phyloP scores from a whole-genome alignment of 1,140 invertebrate species.

The Halictus rubicundus region DNA sequence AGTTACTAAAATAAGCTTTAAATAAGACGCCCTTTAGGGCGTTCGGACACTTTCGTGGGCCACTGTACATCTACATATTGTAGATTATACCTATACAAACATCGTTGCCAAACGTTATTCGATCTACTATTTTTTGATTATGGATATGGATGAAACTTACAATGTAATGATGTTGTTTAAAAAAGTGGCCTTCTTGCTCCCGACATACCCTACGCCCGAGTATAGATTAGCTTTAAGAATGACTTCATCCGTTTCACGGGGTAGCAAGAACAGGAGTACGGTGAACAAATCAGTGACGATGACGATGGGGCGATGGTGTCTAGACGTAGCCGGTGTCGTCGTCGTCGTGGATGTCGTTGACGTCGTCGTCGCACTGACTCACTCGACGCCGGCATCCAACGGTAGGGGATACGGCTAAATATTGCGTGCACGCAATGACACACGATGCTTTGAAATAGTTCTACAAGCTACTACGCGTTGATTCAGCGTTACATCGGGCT shows the following conservation, averaged over 20 bases:
- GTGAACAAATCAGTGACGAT: slow-evolving; percentile 69
- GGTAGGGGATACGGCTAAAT: slow-evolving; percentile 69
- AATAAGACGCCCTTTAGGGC: too few relatives aligned
- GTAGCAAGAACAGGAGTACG: slow-evolving; percentile 48
- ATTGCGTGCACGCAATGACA: slow-evolving; percentile 75
- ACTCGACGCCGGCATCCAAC: slow-evolving; percentile 64
- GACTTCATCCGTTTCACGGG: slow-evolving; percentile 60
- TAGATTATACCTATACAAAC: too few relatives aligned
- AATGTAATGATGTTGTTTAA: too few relatives aligned
- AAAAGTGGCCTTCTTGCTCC: too few relatives aligned
- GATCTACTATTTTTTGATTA: too few relatives aligned
- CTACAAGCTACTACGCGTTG: slow-evolving; percentile 57
- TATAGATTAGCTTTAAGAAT: slow-evolving; percentile 49
- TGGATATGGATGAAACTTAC: too few relatives aligned
- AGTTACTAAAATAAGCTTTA: too few relatives aligned
- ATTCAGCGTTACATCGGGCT: slow-evolving; percentile 57
- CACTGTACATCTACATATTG: too few relatives aligned
- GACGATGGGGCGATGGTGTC: slow-evolving; percentile 68
- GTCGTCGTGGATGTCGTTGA: slow-evolving; percentile 63
- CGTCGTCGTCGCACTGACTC: slow-evolving; percentile 75
- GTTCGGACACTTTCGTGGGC: too few relatives aligned
- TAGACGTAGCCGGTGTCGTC: slow-evolving; percentile 67
- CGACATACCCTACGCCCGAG: too few relatives aligned
- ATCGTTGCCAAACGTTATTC: too few relatives aligned
- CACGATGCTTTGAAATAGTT: slow-evolving; percentile 72